Evolutionary conservation across 2,113 vertebrate genomes (phyloP).

Genomic region (Chionomys nivalis): DNA sequence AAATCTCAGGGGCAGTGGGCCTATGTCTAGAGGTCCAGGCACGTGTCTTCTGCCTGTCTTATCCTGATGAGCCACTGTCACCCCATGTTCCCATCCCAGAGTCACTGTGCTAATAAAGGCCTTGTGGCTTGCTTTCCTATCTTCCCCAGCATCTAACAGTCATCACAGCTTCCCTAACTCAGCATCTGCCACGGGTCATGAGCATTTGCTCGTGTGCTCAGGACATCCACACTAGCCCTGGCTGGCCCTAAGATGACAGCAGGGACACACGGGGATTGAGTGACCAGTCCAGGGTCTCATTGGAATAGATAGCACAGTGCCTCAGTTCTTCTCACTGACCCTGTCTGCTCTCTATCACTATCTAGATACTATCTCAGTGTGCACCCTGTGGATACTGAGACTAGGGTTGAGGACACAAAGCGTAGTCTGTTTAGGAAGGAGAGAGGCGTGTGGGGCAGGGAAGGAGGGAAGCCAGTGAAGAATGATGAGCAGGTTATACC

Average conservation of each 20-base stretch:
- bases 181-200: neutral
- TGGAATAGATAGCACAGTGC: neutral
- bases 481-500: neutral
- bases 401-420: neutral
- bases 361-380: rapidly evolving
- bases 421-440: neutral
- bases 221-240: rapidly evolving
- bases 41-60: neutral
- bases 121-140: neutral
- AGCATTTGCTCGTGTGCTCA: neutral
- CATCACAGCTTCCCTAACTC: neutral
- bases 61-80: neutral
- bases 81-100: neutral
- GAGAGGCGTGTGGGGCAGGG: neutral
- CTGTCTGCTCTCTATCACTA: neutral
- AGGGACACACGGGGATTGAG: neutral
- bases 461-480: neutral
- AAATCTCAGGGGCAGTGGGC: neutral
- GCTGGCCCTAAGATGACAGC: neutral
- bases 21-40: neutral
- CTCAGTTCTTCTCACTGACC: neutral
- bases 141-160: neutral
- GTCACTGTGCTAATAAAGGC: neutral
- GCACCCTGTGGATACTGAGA: neutral
- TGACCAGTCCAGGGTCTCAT: neutral